Evolutionary conservation across 1,140 invertebrate species (phyloP).

Genomic region (Frieseomelitta varia): DNA sequence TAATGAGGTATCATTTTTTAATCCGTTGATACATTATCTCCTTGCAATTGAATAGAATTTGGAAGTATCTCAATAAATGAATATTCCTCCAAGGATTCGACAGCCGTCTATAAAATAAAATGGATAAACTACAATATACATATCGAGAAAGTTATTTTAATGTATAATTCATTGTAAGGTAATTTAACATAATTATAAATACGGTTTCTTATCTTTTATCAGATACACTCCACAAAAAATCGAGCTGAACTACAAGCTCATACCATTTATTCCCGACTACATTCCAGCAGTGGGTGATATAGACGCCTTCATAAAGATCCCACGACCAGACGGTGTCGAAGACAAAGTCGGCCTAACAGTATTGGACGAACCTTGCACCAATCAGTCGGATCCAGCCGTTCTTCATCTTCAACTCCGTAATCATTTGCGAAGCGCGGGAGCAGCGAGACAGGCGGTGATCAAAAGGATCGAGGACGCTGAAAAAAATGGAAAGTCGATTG

Average conservation of each 20-base stretch:
- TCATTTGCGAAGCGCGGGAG: conserved; percentile 85
- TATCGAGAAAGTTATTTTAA: no score
- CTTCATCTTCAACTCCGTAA: conserved; percentile 96
- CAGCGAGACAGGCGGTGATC: conserved; percentile 84
- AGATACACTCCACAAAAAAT: conserved; percentile 96
- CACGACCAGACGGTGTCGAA: conserved; percentile 88
- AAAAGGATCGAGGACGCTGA: conserved; percentile 93
- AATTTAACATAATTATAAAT: not conserved
- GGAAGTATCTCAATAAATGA: no score
- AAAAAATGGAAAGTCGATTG: conserved; percentile 93
- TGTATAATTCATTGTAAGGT: no score
- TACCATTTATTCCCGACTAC: conserved; percentile 98
- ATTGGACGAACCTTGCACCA: conserved; percentile 96
- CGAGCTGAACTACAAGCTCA: conserved; percentile 94
- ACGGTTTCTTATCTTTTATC: conserved; percentile 8
- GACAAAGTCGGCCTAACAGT: conserved; percentile 91
- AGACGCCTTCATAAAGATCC: conserved; percentile 98
- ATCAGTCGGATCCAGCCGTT: conserved; percentile 97
- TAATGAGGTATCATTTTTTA: conserved; percentile 87
- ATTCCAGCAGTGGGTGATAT: conserved; percentile 99
- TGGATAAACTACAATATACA: no score
- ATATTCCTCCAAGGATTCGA: no score
- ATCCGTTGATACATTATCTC: not conserved
- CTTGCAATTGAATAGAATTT: no score
- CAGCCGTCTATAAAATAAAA: no score